Percentiles rank a stretch among this genome's conserved stretches.
Conservation (phyloP, 2,797 vertebrate genomes). For the Menidia menidia region DNA sequence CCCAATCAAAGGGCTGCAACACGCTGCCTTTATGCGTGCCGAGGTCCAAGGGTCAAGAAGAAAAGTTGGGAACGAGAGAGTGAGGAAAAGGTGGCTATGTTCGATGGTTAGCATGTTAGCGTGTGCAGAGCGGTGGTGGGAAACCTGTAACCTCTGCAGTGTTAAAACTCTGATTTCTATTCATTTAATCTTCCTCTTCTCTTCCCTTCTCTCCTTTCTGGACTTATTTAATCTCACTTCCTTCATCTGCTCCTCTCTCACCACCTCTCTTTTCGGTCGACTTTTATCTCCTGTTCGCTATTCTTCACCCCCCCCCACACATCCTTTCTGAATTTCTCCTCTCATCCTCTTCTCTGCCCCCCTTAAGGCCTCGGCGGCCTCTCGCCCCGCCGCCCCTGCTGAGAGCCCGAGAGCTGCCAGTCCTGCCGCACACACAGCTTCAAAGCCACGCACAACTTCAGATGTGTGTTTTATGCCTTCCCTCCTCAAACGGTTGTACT, state of each 20-base stretch:
- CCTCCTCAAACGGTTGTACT: slow-evolving; percentile 23
- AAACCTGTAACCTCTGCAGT: slow-evolving; percentile 38
- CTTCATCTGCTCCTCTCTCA: slow-evolving; percentile 42
- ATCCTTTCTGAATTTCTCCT: neutral
- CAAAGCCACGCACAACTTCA: slow-evolving; percentile 4
- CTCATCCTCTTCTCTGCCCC: neutral
- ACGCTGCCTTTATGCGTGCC: too few relatives aligned
- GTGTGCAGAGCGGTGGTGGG: neutral
- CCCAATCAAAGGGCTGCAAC: too few relatives aligned
- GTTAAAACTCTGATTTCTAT: slow-evolving; percentile 51
- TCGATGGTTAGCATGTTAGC: slow-evolving; percentile 4
- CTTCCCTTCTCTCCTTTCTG: slow-evolving; percentile 23
- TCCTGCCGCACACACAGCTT: too few relatives aligned
- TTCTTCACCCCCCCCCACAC: neutral
- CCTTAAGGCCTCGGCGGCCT: neutral
- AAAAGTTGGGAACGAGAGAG: too few relatives aligned
- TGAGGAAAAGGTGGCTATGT: too few relatives aligned
- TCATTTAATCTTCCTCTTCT: slow-evolving; percentile 44
- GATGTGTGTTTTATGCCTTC: slow-evolving; percentile 14
- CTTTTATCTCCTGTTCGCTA: slow-evolving; percentile 22
- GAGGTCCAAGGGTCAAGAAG: too few relatives aligned
- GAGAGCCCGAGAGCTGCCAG: neutral
- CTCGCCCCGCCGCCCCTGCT: neutral
- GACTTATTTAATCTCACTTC: slow-evolving; percentile 23
- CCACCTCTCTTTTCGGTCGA: slow-evolving; percentile 15